Evolutionary conservation across 2,797 vertebrate genomes (phyloP).

Genomic region (Lithobates pipiens): DNA sequence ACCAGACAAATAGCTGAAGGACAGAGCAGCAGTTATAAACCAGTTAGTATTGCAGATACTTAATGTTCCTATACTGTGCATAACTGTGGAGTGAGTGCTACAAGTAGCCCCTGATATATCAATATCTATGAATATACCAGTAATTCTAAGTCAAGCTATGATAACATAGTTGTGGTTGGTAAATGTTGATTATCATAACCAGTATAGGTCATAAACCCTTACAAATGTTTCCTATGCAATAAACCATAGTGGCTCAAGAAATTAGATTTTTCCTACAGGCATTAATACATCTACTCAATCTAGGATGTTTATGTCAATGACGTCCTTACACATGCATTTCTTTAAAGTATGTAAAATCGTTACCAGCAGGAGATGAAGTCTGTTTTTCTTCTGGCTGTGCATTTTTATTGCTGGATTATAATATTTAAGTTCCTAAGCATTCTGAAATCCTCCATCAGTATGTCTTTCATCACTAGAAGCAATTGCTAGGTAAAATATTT

Average conservation of each 20-base stretch:
- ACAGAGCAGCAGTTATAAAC: background rate
- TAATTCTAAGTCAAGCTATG: background rate
- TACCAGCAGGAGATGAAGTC: slow-evolving; percentile 3
- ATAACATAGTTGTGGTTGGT: background rate
- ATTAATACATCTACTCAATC: background rate
- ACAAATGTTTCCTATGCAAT: background rate
- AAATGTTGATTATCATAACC: too few relatives aligned
- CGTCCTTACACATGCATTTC: background rate
- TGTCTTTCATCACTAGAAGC: background rate
- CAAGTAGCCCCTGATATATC: background rate
- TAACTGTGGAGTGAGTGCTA: background rate
- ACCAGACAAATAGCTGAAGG: background rate
- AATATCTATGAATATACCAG: background rate
- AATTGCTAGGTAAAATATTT: background rate
- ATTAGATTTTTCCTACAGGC: background rate
- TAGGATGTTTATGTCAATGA: background rate
- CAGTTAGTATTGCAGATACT: background rate
- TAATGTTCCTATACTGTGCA: background rate
- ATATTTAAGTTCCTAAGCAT: background rate
- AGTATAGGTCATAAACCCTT: background rate
- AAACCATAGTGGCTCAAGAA: background rate
- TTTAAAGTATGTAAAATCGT: background rate
- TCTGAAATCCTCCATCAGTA: background rate
- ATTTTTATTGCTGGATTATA: slow-evolving; percentile 18
- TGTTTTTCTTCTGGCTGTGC: slow-evolving; percentile 10